These are phyloP conservation scores for Procavia capensis DNA, from an alignment of 2,113 vertebrate species.

Conservation along the genomic window DNA sequence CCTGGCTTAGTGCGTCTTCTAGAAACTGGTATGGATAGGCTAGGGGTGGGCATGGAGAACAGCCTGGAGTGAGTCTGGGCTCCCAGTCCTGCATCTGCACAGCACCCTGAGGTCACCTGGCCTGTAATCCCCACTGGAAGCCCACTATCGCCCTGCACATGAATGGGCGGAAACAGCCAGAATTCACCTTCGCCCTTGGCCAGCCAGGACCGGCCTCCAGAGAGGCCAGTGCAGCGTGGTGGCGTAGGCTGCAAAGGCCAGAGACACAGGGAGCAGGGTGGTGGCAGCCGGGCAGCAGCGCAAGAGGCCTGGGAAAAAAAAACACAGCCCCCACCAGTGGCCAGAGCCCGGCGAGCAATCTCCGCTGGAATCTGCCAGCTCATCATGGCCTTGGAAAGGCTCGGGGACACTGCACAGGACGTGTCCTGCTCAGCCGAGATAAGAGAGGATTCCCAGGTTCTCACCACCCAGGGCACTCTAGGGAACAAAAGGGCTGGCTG, in stretches of 20 bases:
- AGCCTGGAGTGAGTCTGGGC: neutral
- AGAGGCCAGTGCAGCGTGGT: neutral
- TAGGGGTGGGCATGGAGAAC: neutral
- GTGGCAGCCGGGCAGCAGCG: neutral
- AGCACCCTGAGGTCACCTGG: neutral
- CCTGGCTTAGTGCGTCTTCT: neutral
- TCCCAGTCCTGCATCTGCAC: neutral
- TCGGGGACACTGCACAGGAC: conserved; percentile 74
- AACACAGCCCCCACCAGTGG: neutral
- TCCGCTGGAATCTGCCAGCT: conserved; percentile 72
- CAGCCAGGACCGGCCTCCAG: neutral
- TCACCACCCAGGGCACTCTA: conserved; percentile 16
- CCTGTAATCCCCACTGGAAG: neutral
- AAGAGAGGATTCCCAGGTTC: conserved; percentile 77
- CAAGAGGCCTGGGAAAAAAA: conserved; percentile 66
- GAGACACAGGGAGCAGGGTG: neutral
- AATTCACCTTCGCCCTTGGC: conserved; percentile 64
- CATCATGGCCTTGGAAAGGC: conserved; percentile 75
- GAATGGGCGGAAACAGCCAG: conserved; percentile 77
- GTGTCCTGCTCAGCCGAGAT: conserved; percentile 76
- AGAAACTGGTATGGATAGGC: neutral
- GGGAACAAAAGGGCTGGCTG: conserved; percentile 37
- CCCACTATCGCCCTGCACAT: neutral
- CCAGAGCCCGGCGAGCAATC: neutral
- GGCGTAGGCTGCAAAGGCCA: neutral